These are phyloP conservation scores for Hucho hucho DNA, from an alignment of 2,113 vertebrate genomes.

Conservation along the genomic window DNA sequence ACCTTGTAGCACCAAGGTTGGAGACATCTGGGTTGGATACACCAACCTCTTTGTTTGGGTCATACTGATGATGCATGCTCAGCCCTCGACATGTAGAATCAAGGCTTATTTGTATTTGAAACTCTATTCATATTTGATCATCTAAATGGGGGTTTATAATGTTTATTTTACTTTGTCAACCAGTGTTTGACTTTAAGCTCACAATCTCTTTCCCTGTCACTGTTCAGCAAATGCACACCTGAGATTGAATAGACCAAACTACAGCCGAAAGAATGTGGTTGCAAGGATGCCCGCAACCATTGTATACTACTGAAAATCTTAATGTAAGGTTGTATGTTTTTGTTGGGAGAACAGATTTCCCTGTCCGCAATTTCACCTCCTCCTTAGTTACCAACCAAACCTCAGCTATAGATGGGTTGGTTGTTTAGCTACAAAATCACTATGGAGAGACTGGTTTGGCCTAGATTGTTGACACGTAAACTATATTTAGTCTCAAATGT, in stretches of 20 bases:
- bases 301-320: constrained; percentile 9
- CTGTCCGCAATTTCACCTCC: constrained; percentile 12
- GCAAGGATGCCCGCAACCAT: constrained; percentile 5
- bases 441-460: too few relatives aligned
- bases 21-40: too few relatives aligned
- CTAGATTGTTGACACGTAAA: too few relatives aligned
- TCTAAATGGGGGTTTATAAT: background rate
- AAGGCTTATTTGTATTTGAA: background rate
- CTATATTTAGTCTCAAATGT: too few relatives aligned
- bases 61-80: background rate
- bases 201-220: constrained; percentile 22
- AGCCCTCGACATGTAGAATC: background rate
- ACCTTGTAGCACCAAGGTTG: too few relatives aligned
- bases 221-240: constrained; percentile 48
- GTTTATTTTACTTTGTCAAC: background rate
- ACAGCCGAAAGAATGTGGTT: constrained; percentile 10
- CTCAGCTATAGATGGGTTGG: too few relatives aligned
- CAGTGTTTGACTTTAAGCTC: background rate
- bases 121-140: background rate
- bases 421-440: too few relatives aligned
- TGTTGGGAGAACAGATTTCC: background rate
- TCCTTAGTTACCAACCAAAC: background rate
- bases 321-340: background rate
- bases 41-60: background rate
- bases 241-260: constrained; percentile 11